Base-by-base conservation (phyloP, 1,140 invertebrate species). In the Sarcophaga peregrina region DNA sequence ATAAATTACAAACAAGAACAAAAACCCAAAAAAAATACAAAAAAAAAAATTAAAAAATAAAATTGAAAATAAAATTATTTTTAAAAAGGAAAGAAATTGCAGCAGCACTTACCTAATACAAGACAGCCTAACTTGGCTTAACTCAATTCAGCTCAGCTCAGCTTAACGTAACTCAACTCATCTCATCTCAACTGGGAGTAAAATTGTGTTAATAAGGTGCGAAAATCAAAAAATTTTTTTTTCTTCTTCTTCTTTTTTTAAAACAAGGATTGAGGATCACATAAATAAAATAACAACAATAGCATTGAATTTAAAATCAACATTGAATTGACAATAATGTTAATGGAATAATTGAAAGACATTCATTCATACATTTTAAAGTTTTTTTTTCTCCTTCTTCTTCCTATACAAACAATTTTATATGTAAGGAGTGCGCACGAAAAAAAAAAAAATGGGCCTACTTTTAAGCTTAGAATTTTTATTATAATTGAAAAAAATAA, bases 201-300 rank as follows among this genome's bases (percentile, higher is more conserved):
- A 78, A 25, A 78, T 20, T 50, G 75, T 78, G 75, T 78, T 78
- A 78, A 78, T 20, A 78, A 78, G 75, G 75, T 78, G 75, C 75
- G 75, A 78, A 78, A 50, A 78, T 68, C 47, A 50, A 50, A 78
- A 78, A 10, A 25, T 25, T 25, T 20, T 25, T 68, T 20, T 68
- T 20, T 68, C n/a, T n/a, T n/a, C n/a, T n/a, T n/a, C n/a, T n/a
- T n/a, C n/a, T n/a, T 78, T 20, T 78, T 50, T 78, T 50, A 78
- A 78, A 78, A 47, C 48, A 78, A 20, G 25, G 45, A 45, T n/a
- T n/a, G n/a, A n/a, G n/a, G n/a, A n/a, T n/a, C n/a, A n/a, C n/a
- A n/a, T n/a, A n/a, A 74, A 73, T 5, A 8, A 73, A 73, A 25
- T 6, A 8, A 25, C 68, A 73, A 5, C 37, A 76, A 48, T 46